A percentile compares a stretch with the other conserved stretches of the same genome.
Evolutionary conservation across 2,888 invertebrate genomes (phyloP).

Genomic region (Drosophila fulvimacula): DNA sequence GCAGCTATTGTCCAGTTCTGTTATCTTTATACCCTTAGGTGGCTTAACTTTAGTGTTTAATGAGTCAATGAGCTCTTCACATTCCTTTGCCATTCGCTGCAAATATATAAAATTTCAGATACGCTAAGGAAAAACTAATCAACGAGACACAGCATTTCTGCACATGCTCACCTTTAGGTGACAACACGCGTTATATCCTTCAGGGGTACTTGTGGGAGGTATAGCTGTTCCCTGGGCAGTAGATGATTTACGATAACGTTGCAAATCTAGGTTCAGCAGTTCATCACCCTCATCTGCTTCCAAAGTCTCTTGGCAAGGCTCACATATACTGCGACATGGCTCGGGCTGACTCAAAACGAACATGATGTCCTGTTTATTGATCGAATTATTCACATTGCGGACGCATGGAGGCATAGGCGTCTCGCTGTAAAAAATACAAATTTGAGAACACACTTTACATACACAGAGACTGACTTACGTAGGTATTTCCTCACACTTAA

Average conservation of each 20-base stretch:
- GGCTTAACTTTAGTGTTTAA: slow-evolving; percentile 11
- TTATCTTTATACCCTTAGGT: slow-evolving; percentile 14
- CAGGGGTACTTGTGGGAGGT: slow-evolving; percentile 30
- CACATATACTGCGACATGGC: slow-evolving; percentile 43
- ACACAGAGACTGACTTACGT: slow-evolving; percentile 35
- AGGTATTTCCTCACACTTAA: slow-evolving; percentile 64
- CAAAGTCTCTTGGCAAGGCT: slow-evolving; percentile 47
- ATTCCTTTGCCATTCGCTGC: slow-evolving; percentile 60
- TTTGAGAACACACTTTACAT: background rate
- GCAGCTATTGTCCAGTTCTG: background rate
- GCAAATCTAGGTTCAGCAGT: slow-evolving; percentile 68
- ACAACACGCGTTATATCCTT: slow-evolving; percentile 59
- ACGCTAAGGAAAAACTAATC: background rate
- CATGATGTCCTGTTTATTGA: slow-evolving; percentile 68
- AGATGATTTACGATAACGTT: slow-evolving; percentile 68
- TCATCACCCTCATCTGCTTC: slow-evolving; percentile 54
- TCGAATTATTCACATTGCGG: slow-evolving; percentile 24
- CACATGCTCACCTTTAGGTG: slow-evolving; percentile 56
- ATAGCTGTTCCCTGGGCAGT: slow-evolving; percentile 50
- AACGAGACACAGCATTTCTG: background rate
- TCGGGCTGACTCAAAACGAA: slow-evolving; percentile 72
- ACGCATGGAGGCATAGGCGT: background rate
- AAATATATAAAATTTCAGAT: background rate
- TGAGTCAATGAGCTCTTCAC: slow-evolving; percentile 39
- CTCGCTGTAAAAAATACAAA: background rate